Percentiles rank a stretch among this genome's conserved stretches.
phyloP scores from a whole-genome alignment of 2,888 invertebrate species.

The Chloroclystis v-ata region DNA sequence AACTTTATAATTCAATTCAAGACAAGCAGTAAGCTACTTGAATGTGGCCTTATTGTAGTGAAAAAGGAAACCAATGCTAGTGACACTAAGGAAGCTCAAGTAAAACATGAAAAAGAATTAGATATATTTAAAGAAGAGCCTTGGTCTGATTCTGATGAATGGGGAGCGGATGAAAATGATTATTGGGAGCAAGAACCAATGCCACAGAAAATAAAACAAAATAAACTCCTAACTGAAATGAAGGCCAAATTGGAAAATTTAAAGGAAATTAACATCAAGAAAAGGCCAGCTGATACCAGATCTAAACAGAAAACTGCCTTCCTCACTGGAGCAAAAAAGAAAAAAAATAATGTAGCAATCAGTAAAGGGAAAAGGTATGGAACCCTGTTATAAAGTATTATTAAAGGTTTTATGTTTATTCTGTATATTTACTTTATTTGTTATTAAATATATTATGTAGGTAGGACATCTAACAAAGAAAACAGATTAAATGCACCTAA shows the following conservation, averaged over 20 bases:
- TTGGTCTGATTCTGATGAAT: conserved; percentile 13
- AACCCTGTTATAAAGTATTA: too few relatives aligned
- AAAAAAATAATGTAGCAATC: not conserved
- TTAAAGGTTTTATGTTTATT: too few relatives aligned
- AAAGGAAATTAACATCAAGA: conserved; percentile 27
- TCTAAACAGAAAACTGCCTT: conserved; percentile 41
- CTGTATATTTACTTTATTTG: too few relatives aligned
- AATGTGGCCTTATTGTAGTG: conserved; percentile 41
- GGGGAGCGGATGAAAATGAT: too few relatives aligned
- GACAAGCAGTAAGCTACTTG: conserved; percentile 46
- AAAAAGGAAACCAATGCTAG: conserved; percentile 41
- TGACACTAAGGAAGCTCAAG: not conserved
- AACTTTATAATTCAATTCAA: conserved; percentile 56
- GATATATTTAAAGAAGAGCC: conserved; percentile 43
- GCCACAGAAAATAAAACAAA: conserved; percentile 27
- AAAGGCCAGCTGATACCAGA: conserved; percentile 13
- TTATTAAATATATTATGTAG: too few relatives aligned
- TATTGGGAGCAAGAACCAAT: conserved; percentile 13
- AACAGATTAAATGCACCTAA: too few relatives aligned
- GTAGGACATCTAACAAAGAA: too few relatives aligned
- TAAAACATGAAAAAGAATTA: conserved; percentile 28
- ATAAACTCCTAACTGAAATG: conserved; percentile 21
- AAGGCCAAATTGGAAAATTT: conserved; percentile 24
- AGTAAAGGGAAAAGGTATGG: too few relatives aligned
- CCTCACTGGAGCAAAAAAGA: too few relatives aligned